Evolutionary conservation across 2,797 vertebrate species (phyloP), one percentile per base, ranked within the genome.

Genomic region (Micrastur ruficollis): DNA sequence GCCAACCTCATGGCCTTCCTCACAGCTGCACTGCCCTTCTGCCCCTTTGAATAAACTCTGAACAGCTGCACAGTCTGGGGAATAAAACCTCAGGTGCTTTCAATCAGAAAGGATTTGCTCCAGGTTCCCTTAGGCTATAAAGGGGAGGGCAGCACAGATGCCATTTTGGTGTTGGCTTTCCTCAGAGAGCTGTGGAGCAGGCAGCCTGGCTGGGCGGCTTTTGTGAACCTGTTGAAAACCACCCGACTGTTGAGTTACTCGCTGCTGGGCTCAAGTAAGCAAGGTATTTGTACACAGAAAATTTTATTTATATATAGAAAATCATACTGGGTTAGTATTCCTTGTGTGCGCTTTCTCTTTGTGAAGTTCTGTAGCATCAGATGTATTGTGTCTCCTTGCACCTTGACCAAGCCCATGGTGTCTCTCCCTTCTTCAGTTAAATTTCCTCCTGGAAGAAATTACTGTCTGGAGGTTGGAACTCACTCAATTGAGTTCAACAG

Each of bases 181-280:
- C 5, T 9, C 2, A 6, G 72, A 8, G 22, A 19, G 20, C 25
- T 8, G 11, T 0, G 2, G 21, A 22, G 6, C 0, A 1, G 1
- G 16, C 22, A 27, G 32, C 2, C 8, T n/a, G 8, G 14, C 36
- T 40, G 32, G 19, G 8, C 2, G 26, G 13, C 0, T 11, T 7
- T 1, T 26, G 34, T 32, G 32, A 40, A 8, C 4, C 1, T 21
- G 32, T 14, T 0, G 9, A 20, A 49, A 31, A 1, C 0, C 1
- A 4, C 3, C 1, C 3, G 7, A 0, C 1, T 27, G 5, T 21
- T n/a, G 52, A 44, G 9, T 2, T 52, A 0, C 8, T 25, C 1
- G 3, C 21, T 49, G 34, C 14, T 79, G 52, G 52, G 13, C 13
- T 67, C 12, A 3, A 12, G 17, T 12, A 58, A 70, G 25, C 0